Evolutionary conservation across 2,797 vertebrate species (phyloP).

Genomic region (Muscicapa comitata): DNA sequence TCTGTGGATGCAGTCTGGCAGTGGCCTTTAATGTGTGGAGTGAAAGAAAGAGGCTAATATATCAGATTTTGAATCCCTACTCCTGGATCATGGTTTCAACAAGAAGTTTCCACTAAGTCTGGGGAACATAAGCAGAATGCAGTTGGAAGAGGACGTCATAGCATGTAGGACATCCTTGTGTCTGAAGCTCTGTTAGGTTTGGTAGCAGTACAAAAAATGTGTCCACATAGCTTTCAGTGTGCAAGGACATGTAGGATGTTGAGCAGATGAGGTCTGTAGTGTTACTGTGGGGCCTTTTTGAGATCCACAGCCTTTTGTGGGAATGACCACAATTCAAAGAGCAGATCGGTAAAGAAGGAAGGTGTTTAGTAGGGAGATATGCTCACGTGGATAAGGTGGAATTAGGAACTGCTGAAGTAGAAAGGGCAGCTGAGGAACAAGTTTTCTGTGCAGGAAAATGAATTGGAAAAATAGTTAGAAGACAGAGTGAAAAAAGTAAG

Average conservation of each 20-base stretch:
- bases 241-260: rapidly evolving
- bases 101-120: background rate
- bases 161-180: background rate
- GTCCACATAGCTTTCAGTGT: rapidly evolving
- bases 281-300: background rate
- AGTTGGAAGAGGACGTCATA: background rate
- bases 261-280: background rate
- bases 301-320: background rate
- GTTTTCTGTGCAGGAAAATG: background rate
- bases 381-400: background rate
- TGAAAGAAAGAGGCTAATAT: background rate
- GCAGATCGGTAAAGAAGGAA: background rate
- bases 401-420: background rate
- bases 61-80: background rate
- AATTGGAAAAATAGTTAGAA: background rate
- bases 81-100: background rate
- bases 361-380: background rate
- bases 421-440: background rate
- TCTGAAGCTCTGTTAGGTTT: background rate
- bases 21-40: background rate
- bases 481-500: background rate
- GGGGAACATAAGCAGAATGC: background rate
- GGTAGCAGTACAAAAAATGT: background rate
- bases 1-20: background rate
- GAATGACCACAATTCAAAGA: background rate